phyloP scores from a whole-genome alignment of 2,888 invertebrate genomes.

The Cataglyphis rosenhaueri region DNA sequence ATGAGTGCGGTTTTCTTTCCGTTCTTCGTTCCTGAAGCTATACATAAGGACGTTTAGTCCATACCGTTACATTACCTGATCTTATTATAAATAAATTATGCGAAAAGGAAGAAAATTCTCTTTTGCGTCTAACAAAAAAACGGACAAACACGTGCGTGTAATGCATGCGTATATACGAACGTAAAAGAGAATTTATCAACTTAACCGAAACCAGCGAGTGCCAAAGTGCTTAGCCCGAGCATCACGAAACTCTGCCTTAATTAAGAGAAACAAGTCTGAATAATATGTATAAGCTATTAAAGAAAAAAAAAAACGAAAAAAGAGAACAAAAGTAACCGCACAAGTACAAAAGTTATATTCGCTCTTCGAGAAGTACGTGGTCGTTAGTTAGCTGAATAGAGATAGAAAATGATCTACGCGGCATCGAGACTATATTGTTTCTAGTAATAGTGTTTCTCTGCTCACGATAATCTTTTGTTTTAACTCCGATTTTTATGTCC shows the following conservation, averaged over 20 bases:
- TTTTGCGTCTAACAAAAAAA: background rate
- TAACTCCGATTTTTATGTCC: slow-evolving; percentile 10
- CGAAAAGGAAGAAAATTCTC: slow-evolving; percentile 7
- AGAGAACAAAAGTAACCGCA: background rate
- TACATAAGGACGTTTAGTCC: background rate
- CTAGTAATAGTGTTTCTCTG: slow-evolving; percentile 26
- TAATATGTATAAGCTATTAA: slow-evolving; percentile 20
- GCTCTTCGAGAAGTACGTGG: background rate
- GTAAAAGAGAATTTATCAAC: background rate
- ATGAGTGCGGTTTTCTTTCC: slow-evolving; percentile 5
- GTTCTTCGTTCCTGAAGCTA: slow-evolving; percentile 5
- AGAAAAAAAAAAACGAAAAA: slow-evolving; percentile 6
- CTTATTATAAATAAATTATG: slow-evolving; percentile 10
- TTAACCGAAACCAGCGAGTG: slow-evolving; percentile 32
- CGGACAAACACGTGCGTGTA: background rate
- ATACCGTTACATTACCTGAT: background rate
- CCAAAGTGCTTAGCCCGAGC: slow-evolving; percentile 32
- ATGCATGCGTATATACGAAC: background rate
- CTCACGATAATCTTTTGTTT: slow-evolving; percentile 4
- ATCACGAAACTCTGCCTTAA: slow-evolving; percentile 22
- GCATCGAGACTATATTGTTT: slow-evolving; percentile 4
- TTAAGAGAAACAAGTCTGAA: slow-evolving; percentile 38
- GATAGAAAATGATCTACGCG: background rate
- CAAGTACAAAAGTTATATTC: slow-evolving; percentile 30
- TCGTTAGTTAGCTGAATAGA: slow-evolving; percentile 24